Conservation (phyloP, 2,113 vertebrate genomes). For the Elephas maximus region DNA sequence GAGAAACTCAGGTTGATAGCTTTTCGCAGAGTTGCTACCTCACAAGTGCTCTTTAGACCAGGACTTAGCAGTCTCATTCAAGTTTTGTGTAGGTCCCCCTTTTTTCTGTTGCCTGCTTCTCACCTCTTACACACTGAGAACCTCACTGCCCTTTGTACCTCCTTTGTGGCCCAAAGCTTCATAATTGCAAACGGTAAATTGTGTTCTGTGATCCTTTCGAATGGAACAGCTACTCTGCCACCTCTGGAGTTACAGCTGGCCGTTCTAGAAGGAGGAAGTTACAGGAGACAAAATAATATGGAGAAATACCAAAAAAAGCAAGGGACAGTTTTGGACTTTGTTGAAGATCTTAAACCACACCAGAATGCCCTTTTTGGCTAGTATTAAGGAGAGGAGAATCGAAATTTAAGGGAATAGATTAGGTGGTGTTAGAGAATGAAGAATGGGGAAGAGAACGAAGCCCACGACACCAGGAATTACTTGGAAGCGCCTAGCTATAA, state of each 20-base stretch:
- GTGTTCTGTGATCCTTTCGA: not conserved
- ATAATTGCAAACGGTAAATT: not conserved
- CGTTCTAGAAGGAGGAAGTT: not conserved
- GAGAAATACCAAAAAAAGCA: not conserved
- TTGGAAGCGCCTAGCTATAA: not conserved
- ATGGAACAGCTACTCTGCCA: too few relatives aligned
- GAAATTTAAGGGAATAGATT: not conserved
- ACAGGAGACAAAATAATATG: not conserved
- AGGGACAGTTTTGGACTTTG: fast-evolving
- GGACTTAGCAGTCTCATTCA: not conserved
- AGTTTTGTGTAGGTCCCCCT: not conserved
- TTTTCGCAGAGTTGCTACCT: not conserved
- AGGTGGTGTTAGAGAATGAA: too few relatives aligned
- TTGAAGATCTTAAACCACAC: not conserved
- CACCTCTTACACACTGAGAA: not conserved
- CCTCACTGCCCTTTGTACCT: not conserved
- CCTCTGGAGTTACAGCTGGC: fast-evolving
- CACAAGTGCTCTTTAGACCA: not conserved
- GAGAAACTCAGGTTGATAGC: not conserved
- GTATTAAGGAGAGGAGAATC: too few relatives aligned
- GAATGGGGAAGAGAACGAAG: too few relatives aligned
- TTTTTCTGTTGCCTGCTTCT: not conserved
- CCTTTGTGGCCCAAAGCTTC: not conserved
- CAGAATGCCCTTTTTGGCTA: fast-evolving
- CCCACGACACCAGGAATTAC: not conserved